Percentiles rank a stretch among this genome's conserved stretches.
Conservation (phyloP, 2,113 vertebrate species). For the Psephotus haematonotus region DNA sequence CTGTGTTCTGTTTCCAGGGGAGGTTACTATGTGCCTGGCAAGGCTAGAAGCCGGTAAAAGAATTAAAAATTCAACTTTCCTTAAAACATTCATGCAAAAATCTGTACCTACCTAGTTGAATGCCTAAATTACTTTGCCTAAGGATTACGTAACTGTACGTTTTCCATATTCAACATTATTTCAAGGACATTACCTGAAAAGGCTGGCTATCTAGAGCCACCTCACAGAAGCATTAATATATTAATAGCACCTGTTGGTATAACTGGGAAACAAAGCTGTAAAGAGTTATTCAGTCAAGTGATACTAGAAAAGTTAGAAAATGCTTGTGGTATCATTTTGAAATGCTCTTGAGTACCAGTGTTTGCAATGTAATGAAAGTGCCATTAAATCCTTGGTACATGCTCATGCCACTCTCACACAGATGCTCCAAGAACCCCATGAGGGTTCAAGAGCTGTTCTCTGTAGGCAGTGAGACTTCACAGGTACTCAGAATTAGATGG, state of each 20-base stretch:
- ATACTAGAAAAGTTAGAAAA: not conserved
- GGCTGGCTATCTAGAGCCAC: not conserved
- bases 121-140: slow-evolving; percentile 25
- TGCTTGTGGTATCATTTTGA: not conserved
- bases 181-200: not conserved
- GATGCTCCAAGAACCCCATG: fast-evolving
- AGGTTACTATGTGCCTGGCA: not conserved
- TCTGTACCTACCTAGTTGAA: slow-evolving; percentile 44
- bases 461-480: not conserved
- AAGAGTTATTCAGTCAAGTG: not conserved
- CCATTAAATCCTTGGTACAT: not conserved
- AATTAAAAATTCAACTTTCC: slow-evolving; percentile 64
- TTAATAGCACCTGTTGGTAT: not conserved
- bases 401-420: not conserved
- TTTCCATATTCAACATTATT: not conserved
- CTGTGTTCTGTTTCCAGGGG: not conserved
- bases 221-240: not conserved
- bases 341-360: not conserved
- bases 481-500: not conserved
- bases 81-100: slow-evolving; percentile 67
- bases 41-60: not conserved
- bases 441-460: not conserved
- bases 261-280: not conserved
- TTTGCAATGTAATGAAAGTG: not conserved
- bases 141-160: slow-evolving; percentile 47